A percentile compares a stretch with the other conserved stretches of the same genome.
Evolutionary conservation across 2,113 vertebrate genomes (phyloP).

Genomic region (Calidris pugnax): DNA sequence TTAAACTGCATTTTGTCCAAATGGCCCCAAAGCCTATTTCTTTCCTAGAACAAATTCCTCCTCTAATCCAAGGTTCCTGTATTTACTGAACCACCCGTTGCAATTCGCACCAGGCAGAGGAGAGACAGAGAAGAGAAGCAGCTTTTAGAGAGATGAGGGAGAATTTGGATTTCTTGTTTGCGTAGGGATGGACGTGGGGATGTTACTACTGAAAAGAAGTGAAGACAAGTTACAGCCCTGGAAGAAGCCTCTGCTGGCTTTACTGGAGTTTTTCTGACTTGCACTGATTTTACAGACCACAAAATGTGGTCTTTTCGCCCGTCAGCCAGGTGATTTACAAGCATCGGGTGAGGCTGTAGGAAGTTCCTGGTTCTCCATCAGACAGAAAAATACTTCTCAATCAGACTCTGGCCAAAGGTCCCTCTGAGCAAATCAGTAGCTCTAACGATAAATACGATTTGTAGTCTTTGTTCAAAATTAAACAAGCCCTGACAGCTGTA

Average conservation of each 20-base stretch:
- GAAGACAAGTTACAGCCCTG: background rate
- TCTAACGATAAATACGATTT: background rate
- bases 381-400: background rate
- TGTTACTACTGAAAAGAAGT: background rate
- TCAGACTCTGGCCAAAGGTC: background rate
- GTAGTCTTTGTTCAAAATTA: constrained; percentile 22
- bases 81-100: background rate
- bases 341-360: background rate
- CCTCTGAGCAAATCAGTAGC: background rate
- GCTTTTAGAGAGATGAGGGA: background rate
- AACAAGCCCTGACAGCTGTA: background rate
- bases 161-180: background rate
- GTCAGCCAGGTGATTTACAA: background rate
- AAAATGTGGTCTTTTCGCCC: background rate
- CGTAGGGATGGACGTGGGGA: background rate
- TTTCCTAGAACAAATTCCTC: background rate
- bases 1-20: background rate
- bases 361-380: background rate
- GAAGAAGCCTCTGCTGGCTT: background rate
- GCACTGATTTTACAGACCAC: background rate
- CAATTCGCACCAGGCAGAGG: background rate
- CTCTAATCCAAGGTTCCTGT: background rate
- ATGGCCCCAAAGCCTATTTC: background rate
- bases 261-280: background rate
- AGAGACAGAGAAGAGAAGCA: background rate